phyloP scores from a whole-genome alignment of 2,113 vertebrate species.

The Plestiodon gilberti region DNA sequence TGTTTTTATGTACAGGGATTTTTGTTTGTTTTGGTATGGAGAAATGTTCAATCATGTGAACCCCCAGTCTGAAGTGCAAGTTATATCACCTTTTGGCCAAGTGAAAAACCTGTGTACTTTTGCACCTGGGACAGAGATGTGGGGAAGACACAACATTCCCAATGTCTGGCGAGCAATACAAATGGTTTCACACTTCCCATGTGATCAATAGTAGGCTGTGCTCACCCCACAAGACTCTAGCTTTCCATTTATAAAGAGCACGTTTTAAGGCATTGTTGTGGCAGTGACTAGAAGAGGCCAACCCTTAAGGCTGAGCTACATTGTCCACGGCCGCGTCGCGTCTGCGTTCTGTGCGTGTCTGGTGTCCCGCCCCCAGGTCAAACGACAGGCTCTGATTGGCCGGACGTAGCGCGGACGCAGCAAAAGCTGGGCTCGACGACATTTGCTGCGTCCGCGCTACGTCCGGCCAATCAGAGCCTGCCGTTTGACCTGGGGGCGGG shows the following conservation, averaged over 20 bases:
- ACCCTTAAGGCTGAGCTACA: too few species aligned
- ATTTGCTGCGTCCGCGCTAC: too few species aligned
- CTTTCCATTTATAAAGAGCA: background rate
- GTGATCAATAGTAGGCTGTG: too few species aligned
- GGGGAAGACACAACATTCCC: background rate
- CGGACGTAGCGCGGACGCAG: too few species aligned
- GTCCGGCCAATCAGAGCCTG: too few species aligned
- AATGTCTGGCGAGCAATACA: background rate
- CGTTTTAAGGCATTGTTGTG: background rate
- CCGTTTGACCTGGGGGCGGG: too few species aligned
- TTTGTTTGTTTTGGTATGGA: background rate
- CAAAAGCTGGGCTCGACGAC: too few species aligned
- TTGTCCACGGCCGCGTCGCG: too few species aligned
- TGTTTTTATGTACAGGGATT: background rate
- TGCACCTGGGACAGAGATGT: background rate
- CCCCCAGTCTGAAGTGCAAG: background rate
- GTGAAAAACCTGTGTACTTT: background rate
- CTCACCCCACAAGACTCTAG: background rate
- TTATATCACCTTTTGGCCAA: background rate
- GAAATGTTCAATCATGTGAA: background rate
- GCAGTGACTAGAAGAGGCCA: background rate
- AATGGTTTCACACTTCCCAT: background rate
- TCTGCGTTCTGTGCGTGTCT: too few species aligned
- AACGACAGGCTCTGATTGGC: too few species aligned
- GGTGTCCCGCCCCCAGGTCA: too few species aligned